A percentile compares a stretch with the other conserved stretches of the same genome.
These are phyloP conservation scores for Peromyscus californicus DNA, from an alignment of 2,113 vertebrate genomes.

Conservation along the genomic window DNA sequence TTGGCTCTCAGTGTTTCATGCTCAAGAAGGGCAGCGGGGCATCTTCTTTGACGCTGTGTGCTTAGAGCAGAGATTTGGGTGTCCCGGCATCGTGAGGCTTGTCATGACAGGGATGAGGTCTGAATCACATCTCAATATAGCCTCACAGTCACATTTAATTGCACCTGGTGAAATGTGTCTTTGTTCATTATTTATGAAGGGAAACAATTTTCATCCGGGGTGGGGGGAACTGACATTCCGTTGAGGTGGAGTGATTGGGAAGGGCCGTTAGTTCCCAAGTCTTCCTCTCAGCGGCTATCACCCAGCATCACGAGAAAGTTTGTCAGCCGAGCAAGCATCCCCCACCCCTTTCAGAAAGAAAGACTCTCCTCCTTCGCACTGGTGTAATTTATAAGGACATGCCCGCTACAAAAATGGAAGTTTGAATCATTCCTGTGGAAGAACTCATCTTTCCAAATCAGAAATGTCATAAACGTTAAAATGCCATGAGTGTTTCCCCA, in stretches of 20 bases:
- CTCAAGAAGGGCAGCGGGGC: slow-evolving; percentile 56
- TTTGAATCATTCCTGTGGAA: slow-evolving; percentile 72
- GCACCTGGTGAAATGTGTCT: slow-evolving; percentile 74
- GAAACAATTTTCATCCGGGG: slow-evolving; percentile 54
- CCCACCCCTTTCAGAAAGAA: background rate
- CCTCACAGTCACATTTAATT: slow-evolving; percentile 76
- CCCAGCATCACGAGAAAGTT: slow-evolving; percentile 20
- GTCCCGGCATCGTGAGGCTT: slow-evolving; percentile 22
- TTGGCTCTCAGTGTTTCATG: slow-evolving; percentile 71
- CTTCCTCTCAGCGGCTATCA: background rate
- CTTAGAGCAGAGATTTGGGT: slow-evolving; percentile 31
- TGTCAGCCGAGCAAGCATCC: background rate
- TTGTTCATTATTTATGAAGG: slow-evolving; percentile 79
- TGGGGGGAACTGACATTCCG: slow-evolving; percentile 66
- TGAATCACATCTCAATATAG: slow-evolving; percentile 59
- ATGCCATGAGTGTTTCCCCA: slow-evolving; percentile 76
- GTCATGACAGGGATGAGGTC: background rate
- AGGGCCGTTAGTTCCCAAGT: slow-evolving; percentile 51
- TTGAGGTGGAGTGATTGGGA: slow-evolving; percentile 66
- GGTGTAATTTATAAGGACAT: slow-evolving; percentile 54
- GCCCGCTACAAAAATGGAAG: slow-evolving; percentile 38
- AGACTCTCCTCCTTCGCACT: background rate
- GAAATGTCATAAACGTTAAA: slow-evolving; percentile 83
- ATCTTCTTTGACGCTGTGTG: slow-evolving; percentile 49
- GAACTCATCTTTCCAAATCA: slow-evolving; percentile 81